These are phyloP conservation scores for Brenthis ino DNA, from an alignment of 2,888 invertebrate genomes.

Conservation along the genomic window DNA sequence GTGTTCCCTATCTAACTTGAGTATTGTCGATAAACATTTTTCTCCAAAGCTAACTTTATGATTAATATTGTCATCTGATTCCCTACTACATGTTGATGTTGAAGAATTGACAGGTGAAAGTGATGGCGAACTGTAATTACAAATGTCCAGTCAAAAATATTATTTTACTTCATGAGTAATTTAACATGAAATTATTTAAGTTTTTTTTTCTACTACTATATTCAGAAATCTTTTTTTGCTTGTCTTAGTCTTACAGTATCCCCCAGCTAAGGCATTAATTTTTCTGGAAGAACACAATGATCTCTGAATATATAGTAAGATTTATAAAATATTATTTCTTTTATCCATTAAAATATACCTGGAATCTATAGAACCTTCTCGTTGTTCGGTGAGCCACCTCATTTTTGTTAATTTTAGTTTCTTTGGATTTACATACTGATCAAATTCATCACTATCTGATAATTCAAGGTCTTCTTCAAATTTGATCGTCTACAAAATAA, in stretches of 20 bases:
- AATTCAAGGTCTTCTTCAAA: conserved; percentile 21
- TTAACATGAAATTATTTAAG: too few species aligned
- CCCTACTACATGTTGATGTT: conserved; percentile 53
- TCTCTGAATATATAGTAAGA: conserved; percentile 6
- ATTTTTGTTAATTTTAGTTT: conserved; percentile 68
- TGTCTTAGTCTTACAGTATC: conserved; percentile 52
- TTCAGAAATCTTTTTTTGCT: conserved; percentile 34
- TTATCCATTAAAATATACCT: conserved; percentile 51
- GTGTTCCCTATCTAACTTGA: conserved; percentile 70
- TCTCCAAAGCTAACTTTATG: conserved; percentile 51
- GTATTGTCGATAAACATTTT: conserved; percentile 67
- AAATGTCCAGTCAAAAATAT: neutral
- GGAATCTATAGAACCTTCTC: conserved; percentile 57
- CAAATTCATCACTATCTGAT: conserved; percentile 25
- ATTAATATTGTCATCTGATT: conserved; percentile 49
- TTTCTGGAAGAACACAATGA: conserved; percentile 65
- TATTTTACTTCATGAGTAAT: neutral
- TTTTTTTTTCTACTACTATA: too few species aligned
- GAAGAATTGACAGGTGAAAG: conserved; percentile 55
- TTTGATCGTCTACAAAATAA: conserved; percentile 10
- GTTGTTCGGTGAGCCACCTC: conserved; percentile 70
- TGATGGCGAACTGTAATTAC: conserved; percentile 57
- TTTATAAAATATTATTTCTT: neutral
- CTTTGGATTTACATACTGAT: conserved; percentile 51
- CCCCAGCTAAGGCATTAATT: conserved; percentile 70